Percentiles rank a stretch among this genome's conserved stretches.
phyloP scores from a whole-genome alignment of 2,888 invertebrate genomes.

The Ctena decussata region DNA sequence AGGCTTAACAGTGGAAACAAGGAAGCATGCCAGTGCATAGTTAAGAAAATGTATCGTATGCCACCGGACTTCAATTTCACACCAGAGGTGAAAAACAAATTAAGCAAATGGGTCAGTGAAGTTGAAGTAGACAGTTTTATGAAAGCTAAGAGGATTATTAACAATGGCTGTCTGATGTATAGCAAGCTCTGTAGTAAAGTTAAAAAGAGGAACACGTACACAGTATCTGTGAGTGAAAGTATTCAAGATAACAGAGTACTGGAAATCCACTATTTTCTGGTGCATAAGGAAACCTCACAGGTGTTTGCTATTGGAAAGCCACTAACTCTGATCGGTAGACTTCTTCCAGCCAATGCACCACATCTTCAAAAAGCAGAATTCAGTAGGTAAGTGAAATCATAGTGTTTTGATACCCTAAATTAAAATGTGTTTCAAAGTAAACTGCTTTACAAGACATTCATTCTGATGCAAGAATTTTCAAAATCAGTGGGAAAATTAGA shows the following conservation, averaged over 20 bases:
- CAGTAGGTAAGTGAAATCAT: conserved; percentile 11
- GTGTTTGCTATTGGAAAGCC: conserved; percentile 38
- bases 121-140: neutral
- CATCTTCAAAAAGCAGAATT: conserved; percentile 18
- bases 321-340: neutral
- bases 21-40: neutral
- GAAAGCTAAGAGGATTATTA: conserved; percentile 18
- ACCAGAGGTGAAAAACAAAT: conserved; percentile 6
- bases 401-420: too few relatives aligned
- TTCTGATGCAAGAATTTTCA: too few relatives aligned
- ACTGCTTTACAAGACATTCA: too few relatives aligned
- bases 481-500: too few relatives aligned
- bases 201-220: conserved; percentile 40
- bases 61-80: conserved; percentile 9
- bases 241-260: neutral
- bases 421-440: too few relatives aligned
- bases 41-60: conserved; percentile 6
- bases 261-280: conserved; percentile 33
- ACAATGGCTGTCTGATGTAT: conserved; percentile 24
- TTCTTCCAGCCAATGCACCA: conserved; percentile 18
- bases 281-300: conserved; percentile 9
- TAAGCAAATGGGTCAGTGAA: neutral
- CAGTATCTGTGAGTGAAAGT: conserved; percentile 10
- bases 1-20: neutral
- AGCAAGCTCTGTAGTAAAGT: conserved; percentile 38